Percentiles rank a stretch among this genome's conserved stretches.
phyloP scores from a whole-genome alignment of 2,888 invertebrate genomes.

The Rhingia campestris region DNA sequence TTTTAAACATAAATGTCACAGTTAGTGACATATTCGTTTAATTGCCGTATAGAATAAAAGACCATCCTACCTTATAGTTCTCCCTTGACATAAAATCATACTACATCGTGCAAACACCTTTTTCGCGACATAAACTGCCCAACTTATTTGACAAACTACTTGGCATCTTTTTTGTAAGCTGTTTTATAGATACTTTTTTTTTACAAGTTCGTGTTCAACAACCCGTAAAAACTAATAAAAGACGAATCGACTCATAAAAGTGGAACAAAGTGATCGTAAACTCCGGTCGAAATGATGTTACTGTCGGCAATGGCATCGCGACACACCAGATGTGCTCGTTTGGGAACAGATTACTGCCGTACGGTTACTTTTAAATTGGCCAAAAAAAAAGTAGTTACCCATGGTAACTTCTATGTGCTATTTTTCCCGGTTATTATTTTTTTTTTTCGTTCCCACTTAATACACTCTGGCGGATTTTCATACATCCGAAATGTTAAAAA shows the following conservation, averaged over 20 bases:
- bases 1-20: too few species aligned
- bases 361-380: conserved; percentile 46
- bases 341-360: conserved; percentile 33
- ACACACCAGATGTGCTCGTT: conserved; percentile 14
- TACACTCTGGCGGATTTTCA: conserved; percentile 5
- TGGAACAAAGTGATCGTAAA: conserved; percentile 60
- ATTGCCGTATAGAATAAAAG: too few species aligned
- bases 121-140: too few species aligned
- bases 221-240: conserved; percentile 39
- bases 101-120: too few species aligned
- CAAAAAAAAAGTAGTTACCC: conserved; percentile 32
- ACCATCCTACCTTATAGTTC: too few species aligned
- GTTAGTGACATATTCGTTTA: too few species aligned
- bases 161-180: not conserved
- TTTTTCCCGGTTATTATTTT: not conserved
- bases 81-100: too few species aligned
- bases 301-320: conserved; percentile 16
- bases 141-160: too few species aligned
- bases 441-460: conserved; percentile 1
- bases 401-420: conserved; percentile 1
- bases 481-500: not conserved
- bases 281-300: conserved; percentile 31
- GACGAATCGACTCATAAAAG: conserved; percentile 42
- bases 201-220: conserved; percentile 26
- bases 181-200: not conserved